These are phyloP conservation scores for Coregonus clupeaformis DNA, from an alignment of 2,113 vertebrate species.

Conservation along the genomic window DNA sequence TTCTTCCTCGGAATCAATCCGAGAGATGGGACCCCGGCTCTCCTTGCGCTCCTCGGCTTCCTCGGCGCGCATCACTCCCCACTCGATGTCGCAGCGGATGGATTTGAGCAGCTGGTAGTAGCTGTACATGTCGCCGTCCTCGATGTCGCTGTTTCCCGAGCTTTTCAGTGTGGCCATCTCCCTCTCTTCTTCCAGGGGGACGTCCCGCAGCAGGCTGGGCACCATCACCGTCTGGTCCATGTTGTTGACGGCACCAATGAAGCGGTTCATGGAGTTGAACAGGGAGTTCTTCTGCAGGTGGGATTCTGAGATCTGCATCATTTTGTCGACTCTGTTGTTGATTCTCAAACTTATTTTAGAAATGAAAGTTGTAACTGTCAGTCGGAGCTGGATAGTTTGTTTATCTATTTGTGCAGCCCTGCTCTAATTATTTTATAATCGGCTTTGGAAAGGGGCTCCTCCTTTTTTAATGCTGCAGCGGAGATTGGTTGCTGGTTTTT, in stretches of 20 bases:
- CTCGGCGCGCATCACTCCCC: constrained; percentile 84
- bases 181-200: constrained; percentile 79
- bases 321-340: constrained; percentile 47
- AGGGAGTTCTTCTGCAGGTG: constrained; percentile 91
- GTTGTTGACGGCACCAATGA: constrained; percentile 95
- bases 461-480: constrained; percentile 11
- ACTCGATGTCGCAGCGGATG: constrained; percentile 93
- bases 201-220: constrained; percentile 91
- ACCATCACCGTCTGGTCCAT: constrained; percentile 99
- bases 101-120: constrained; percentile 94
- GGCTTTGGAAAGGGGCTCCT: constrained; percentile 36
- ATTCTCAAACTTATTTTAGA: background rate
- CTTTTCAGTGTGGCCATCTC: constrained; percentile 61
- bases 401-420: constrained; percentile 11
- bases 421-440: constrained; percentile 46
- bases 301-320: constrained; percentile 88
- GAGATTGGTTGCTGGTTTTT: constrained; percentile 37
- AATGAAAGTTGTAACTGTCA: background rate
- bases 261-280: constrained; percentile 96
- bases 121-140: constrained; percentile 91
- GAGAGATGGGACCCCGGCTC: constrained; percentile 56
- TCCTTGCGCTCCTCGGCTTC: constrained; percentile 75
- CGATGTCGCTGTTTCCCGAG: constrained; percentile 45
- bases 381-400: background rate
- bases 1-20: constrained; percentile 59